phyloP scores from a whole-genome alignment of 2,113 vertebrate species.

The Setophaga coronata region DNA sequence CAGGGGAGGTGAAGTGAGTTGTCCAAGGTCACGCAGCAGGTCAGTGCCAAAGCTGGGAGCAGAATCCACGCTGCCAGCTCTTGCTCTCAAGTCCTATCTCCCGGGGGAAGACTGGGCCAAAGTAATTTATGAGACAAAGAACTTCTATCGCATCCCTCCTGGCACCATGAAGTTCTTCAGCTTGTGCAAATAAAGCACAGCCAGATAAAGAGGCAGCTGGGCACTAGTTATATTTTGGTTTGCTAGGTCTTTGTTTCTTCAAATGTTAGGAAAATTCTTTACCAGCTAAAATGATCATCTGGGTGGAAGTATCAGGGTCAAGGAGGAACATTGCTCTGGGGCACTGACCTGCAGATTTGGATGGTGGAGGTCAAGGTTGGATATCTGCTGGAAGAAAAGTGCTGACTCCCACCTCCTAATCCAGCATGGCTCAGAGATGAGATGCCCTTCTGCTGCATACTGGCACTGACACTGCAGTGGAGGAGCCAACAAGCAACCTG shows the following conservation, averaged over 20 bases:
- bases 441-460: not conserved
- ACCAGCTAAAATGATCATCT: not conserved
- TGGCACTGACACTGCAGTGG: rapidly evolving
- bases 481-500: not conserved
- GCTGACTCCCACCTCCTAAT: not conserved
- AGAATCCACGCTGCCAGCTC: constrained; percentile 45
- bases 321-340: not conserved
- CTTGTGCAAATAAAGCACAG: constrained; percentile 40
- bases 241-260: constrained; percentile 19
- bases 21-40: constrained; percentile 52
- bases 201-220: constrained; percentile 31
- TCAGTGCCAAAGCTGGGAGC: constrained; percentile 62
- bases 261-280: not conserved
- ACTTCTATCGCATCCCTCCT: constrained; percentile 34
- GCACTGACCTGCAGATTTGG: not conserved
- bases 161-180: constrained; percentile 18
- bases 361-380: not conserved
- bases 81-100: not conserved
- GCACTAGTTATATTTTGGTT: constrained; percentile 2
- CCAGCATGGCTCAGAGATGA: not conserved
- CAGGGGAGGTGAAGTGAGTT: constrained; percentile 56
- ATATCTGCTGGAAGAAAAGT: not conserved
- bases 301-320: not conserved
- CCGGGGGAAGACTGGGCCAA: not conserved
- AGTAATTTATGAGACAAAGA: constrained; percentile 53